Conservation (phyloP, 2,888 invertebrate species). For the Sesamia inferens region DNA sequence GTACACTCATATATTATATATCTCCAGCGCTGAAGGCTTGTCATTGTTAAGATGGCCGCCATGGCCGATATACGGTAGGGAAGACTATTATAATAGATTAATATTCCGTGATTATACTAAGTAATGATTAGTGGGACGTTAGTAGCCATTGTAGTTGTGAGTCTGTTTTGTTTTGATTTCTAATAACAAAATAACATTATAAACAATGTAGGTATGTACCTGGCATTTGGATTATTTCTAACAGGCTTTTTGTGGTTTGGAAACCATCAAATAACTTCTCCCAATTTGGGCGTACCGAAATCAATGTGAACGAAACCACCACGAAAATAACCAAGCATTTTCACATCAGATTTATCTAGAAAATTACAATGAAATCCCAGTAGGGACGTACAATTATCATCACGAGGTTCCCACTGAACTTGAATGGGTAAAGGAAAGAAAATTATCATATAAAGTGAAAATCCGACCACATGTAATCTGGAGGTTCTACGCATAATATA, state of each 20-base stretch:
- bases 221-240: too few relatives aligned
- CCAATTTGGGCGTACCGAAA: background rate
- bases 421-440: conserved; percentile 42
- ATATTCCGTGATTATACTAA: background rate
- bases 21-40: too few relatives aligned
- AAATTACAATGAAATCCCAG: conserved; percentile 38
- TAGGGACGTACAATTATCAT: conserved; percentile 41
- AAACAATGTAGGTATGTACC: too few relatives aligned
- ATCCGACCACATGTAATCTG: conserved; percentile 55
- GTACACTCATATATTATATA: too few relatives aligned
- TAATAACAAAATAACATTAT: too few relatives aligned
- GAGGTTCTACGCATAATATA: conserved; percentile 35
- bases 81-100: too few relatives aligned
- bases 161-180: too few relatives aligned
- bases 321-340: background rate
- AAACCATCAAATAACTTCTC: too few relatives aligned
- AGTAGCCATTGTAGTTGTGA: background rate
- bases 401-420: conserved; percentile 22
- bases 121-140: background rate
- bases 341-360: conserved; percentile 18
- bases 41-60: too few relatives aligned
- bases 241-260: too few relatives aligned
- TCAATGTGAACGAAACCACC: background rate
- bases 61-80: too few relatives aligned
- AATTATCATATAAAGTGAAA: conserved; percentile 64